phyloP scores from a whole-genome alignment of 2,113 vertebrate species.

The Entomyzon cyanotis region DNA sequence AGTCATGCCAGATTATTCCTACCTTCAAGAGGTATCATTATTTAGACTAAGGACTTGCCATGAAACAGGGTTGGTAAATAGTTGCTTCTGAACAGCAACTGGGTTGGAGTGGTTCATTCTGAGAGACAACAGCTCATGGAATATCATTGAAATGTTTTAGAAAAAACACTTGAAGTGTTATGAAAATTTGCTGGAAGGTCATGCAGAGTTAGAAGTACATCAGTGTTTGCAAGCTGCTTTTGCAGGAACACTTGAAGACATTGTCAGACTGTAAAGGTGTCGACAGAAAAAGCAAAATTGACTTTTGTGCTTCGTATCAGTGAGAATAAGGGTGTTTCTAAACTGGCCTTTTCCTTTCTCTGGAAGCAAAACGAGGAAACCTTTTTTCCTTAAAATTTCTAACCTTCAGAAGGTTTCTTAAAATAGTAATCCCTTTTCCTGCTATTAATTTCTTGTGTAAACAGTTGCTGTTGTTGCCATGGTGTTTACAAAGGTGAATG shows the following conservation, averaged over 20 bases:
- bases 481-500: neutral
- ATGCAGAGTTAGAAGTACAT: neutral
- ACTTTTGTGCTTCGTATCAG: neutral
- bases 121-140: neutral
- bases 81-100: neutral
- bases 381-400: neutral
- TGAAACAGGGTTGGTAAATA: neutral
- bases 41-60: neutral
- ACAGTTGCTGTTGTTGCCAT: neutral
- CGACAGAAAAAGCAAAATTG: neutral
- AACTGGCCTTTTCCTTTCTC: neutral
- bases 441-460: neutral
- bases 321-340: neutral
- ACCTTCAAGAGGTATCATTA: neutral
- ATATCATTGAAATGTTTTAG: neutral
- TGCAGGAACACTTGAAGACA: neutral
- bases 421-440: neutral
- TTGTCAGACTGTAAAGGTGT: neutral
- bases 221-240: neutral
- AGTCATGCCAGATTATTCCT: neutral
- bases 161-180: neutral
- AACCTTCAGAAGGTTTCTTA: neutral
- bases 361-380: neutral
- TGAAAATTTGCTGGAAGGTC: neutral
- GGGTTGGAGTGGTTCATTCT: neutral